Base-by-base conservation (phyloP, 2,888 invertebrate species). In the Trachelus troglodyta region DNA sequence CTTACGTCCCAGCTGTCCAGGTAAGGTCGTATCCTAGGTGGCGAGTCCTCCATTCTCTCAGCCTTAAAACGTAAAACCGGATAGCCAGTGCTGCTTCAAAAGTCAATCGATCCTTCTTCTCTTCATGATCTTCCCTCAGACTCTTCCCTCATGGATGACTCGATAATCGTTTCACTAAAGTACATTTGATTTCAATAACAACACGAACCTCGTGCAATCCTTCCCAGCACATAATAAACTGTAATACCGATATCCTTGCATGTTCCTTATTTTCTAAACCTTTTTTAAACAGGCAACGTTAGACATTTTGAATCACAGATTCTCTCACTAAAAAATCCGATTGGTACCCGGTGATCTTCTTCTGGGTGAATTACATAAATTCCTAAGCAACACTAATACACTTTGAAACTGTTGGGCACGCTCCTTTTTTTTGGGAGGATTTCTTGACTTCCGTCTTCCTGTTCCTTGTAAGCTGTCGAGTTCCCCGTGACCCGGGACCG, bases 1-100 rank as follows among this genome's bases (percentile, higher is more conserved):
- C 91, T 91, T 81, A 91, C 91, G 80, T 91, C 91, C 91, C 91
- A 91, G 79, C 87, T 86, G 80, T 91, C 91, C 80, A 91, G 82
- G 81, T 90, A 91, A 81, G 90, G 88, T 81, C 91, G 89, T 83
- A 91, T 90, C 83, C 90, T 84, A 74, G 91, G 89, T 37, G 90
- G 87, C 76, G 90, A 83, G 82, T 91, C 90, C 84, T 90, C 90
- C 90, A 91, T 90, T 76, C 83, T 88, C 34, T 71, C 30, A 56
- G 56, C 9, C 15, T 56, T 15, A 9, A 15, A 56, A 56, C 23
- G 56, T 9, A 23, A 56, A 56, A 56, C n/a, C 68, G 15, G 56
- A 35, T 69, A 69, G 71, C 78, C 79, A 80, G 79, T 76, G 78
- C 75, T 81, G 77, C 34, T 68, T 81, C 77, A n/a, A 75, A 75